Evolutionary conservation across 2,113 vertebrate genomes (phyloP), one percentile per base, ranked within the genome.

Genomic region (Machaerirhynchus nigripectus): DNA sequence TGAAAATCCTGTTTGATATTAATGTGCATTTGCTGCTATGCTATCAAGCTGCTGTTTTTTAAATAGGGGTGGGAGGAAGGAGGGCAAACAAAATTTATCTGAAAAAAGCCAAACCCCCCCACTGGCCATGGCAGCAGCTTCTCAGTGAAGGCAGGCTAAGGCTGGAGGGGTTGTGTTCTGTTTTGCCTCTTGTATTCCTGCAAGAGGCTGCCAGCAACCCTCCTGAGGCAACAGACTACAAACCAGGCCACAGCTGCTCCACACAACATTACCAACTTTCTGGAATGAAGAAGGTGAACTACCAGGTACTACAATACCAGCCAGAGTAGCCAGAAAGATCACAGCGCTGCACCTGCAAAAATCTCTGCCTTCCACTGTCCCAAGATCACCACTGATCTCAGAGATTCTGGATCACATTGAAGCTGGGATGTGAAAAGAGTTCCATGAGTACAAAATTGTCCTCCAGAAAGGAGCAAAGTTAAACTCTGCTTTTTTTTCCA

Each of bases 1-100:
- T 86, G 88, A 92, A 97, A 94, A 97, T 97, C 88, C 95, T 89
- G 90, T 93, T 96, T 92, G 89, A 94, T 94, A 92, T 89, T 90
- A 71, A 92, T 86, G 65, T 90, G 88, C 65, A 75, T 85, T 95
- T 95, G 93, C 84, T 91, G 94, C 90, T 79, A 35, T 92, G 64
- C 76, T 93, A 10, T 81, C 56, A 39, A 80, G 80, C 84, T 88
- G 82, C 56, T 96, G n/a, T 5, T 84, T 95, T 85, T 86, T 80
- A 90, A 96, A 84, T 24, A 63, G 63, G 46, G 67, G 60, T 89
- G 89, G 70, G 52, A 76, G 69, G 75, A 87, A 74, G 73, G 76
- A 96, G 40, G 73, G 86, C 73, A 71, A 84, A 84, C 64, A 73
- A 84, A 87, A 73, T 57, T 78, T 64, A 73, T 53, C 11, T 3